Base-by-base conservation (phyloP, 2,797 vertebrate genomes). In the Tauraco hartlaubi region DNA sequence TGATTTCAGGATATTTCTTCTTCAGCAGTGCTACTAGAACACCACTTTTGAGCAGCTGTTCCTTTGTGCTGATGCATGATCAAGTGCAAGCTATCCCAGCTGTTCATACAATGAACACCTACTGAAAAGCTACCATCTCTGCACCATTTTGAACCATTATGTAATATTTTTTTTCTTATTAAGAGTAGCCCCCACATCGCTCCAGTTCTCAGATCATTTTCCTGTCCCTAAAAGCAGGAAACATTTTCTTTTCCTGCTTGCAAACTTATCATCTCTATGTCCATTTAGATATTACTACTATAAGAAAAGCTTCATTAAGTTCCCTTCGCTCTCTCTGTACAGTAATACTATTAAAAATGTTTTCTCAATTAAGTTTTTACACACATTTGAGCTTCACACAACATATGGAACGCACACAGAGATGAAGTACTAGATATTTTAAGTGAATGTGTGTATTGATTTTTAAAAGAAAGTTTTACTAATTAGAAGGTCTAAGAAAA, bases 381-480 rank as follows among this genome's bases (percentile, higher is more conserved):
- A 83, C 13, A 49, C 11, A 54, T 52, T 84, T 88, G 48, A 92
- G 49, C 61, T 55, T 93, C 73, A 74, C 21, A n/a, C 7, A 87
- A 66, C 23, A 68, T 18, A 81, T 0, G 2, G 35, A 85, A 51
- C 1, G 1, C 21, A 63, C 9, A 48, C 2, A 37, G 29, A 85
- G 52, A 49, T 72, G 25, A 88, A 71, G 8, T 15, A 81, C 15
- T 52, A 37, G 21, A 12, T 69, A 69, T 64, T 85, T 71, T 33
- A 88, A 72, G 17, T 49, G 7, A 80, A 59, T 5, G 2, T 0
- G 1, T 14, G 62, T 35, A 78, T 12, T 55, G 43, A 72, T 69
- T 89, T 88, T 86, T 62, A 71, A 90, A 63, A 35, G 31, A 39
- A 66, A 85, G 17, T 39, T 88, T 68, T 85, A 85, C n/a, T 75